Conservation (phyloP, 2,797 vertebrate genomes). For the Setipinna tenuifilis region DNA sequence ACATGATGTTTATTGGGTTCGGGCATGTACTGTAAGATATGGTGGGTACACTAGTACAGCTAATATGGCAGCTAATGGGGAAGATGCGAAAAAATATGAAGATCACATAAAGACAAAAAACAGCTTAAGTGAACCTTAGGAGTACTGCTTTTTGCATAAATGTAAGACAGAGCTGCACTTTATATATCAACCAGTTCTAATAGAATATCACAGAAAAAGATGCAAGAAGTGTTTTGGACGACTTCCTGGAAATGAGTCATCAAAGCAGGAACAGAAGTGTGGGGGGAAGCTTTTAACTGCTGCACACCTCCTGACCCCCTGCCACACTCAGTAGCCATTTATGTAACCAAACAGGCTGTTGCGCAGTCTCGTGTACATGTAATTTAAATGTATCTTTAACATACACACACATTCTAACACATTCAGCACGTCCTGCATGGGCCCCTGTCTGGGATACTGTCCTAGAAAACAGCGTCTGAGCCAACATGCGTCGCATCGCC, state of each 20-base stretch:
- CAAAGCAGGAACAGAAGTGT: slow-evolving; percentile 10
- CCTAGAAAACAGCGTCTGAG: no score
- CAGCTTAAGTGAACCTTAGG: neutral
- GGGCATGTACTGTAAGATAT: no score
- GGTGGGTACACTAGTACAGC: no score
- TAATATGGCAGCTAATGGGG: no score
- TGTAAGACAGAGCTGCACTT: neutral
- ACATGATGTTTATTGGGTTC: no score
- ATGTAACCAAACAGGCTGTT: neutral
- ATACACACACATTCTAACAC: no score
- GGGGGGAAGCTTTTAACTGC: slow-evolving; percentile 22
- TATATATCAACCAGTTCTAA: neutral
- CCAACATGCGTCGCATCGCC: no score
- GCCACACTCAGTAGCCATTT: neutral
- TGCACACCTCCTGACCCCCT: slow-evolving; percentile 9
- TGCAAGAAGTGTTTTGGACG: neutral
- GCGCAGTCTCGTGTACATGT: neutral
- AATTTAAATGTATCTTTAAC: neutral
- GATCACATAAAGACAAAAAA: neutral
- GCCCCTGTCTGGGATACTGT: no score
- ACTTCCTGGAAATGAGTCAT: slow-evolving; percentile 18
- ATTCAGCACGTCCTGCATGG: no score
- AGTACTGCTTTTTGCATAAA: neutral
- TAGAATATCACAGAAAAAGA: neutral
- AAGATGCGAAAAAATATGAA: neutral